A percentile compares a stretch with the other conserved stretches of the same genome.
Conservation (phyloP, 2,888 invertebrate genomes). For the Eristalinus sepulchralis region DNA sequence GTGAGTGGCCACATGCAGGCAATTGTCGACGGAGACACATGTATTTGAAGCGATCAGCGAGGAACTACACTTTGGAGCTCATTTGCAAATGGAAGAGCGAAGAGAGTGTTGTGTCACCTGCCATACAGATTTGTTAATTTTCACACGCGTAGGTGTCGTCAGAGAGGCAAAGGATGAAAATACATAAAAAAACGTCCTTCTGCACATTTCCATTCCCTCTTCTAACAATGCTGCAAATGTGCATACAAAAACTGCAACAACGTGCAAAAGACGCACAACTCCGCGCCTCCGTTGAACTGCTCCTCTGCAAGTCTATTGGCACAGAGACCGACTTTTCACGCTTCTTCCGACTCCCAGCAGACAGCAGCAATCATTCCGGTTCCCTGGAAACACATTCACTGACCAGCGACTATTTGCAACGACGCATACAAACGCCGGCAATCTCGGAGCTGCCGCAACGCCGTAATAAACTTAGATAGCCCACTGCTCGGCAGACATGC, state of each 20-base stretch:
- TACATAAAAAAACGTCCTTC: too few relatives aligned
- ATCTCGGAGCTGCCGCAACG: neutral
- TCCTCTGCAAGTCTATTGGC: conserved; percentile 38
- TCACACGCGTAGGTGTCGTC: too few relatives aligned
- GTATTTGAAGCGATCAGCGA: neutral
- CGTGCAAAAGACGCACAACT: neutral
- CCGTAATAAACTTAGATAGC: too few relatives aligned
- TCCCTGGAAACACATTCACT: conserved; percentile 44
- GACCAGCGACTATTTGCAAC: neutral
- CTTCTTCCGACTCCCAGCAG: neutral
- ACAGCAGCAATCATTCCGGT: conserved; percentile 27
- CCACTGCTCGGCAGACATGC: neutral
- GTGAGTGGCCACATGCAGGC: neutral
- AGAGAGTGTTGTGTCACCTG: too few relatives aligned
- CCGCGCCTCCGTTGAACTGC: neutral
- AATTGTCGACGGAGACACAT: neutral
- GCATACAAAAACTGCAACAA: neutral
- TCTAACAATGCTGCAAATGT: neutral
- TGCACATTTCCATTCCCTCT: too few relatives aligned
- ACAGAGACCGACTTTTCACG: conserved; percentile 57
- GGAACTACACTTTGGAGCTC: neutral
- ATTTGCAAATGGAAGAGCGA: too few relatives aligned
- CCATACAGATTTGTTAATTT: too few relatives aligned
- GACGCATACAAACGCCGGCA: neutral
- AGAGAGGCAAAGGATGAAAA: too few relatives aligned